Conservation (phyloP, 64 coral and sea anemone genomes). For the Montipora capricornis region DNA sequence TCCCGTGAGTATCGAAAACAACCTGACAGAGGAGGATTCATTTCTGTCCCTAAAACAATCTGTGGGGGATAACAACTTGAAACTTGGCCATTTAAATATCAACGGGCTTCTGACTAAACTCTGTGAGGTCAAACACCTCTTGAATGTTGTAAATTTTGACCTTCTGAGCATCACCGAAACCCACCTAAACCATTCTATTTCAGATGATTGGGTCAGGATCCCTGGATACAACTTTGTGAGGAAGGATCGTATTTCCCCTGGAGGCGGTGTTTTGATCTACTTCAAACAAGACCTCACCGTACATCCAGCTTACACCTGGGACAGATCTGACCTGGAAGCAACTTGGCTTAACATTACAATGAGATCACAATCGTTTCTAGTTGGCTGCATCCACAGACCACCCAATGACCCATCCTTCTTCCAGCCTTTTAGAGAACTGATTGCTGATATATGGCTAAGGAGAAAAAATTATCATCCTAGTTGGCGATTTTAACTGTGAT, state of each 20-base stretch:
- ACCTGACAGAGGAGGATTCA: neutral
- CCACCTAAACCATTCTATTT: slow-evolving; percentile 1
- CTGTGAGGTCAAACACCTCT: neutral
- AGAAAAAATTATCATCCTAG: neutral
- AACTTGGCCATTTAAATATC: slow-evolving; percentile 24
- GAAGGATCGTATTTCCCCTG: neutral
- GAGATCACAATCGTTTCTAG: neutral
- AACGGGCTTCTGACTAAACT: slow-evolving; percentile 10
- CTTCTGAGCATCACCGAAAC: neutral
- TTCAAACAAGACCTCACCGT: neutral
- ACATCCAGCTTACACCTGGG: slow-evolving; percentile 28
- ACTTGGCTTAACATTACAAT: neutral
- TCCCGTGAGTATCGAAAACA: neutral
- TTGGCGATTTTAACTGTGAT: neutral
- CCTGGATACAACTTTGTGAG: slow-evolving; percentile 34
- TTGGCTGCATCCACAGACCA: neutral
- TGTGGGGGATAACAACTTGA: too few relatives aligned
- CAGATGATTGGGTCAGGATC: slow-evolving; percentile 19
- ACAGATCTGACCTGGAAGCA: neutral
- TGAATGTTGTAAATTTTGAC: slow-evolving; percentile 17
- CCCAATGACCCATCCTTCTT: neutral
- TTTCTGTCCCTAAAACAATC: neutral
- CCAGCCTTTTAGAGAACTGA: neutral
- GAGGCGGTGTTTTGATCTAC: slow-evolving; percentile 33
- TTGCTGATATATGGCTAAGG: neutral